Percentiles rank a stretch among this genome's conserved stretches.
phyloP scores from a whole-genome alignment of 2,113 vertebrate genomes.

The Amazona vittata region DNA sequence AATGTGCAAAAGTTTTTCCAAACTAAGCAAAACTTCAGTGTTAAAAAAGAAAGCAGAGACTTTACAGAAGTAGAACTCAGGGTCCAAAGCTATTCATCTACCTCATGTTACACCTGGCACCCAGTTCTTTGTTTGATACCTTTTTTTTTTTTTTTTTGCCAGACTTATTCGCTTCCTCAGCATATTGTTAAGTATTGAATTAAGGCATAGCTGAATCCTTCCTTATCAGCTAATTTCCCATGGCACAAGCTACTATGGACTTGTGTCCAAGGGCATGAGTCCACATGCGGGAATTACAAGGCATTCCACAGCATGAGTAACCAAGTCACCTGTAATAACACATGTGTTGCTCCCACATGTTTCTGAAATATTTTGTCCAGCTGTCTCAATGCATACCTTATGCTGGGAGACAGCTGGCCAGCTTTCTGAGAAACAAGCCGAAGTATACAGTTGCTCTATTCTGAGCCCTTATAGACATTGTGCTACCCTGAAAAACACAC shows the following conservation, averaged over 20 bases:
- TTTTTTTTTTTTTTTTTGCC: not conserved
- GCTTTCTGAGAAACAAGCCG: not conserved
- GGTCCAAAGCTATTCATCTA: not conserved
- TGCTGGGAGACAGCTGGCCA: constrained; percentile 40
- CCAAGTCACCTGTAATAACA: constrained; percentile 65
- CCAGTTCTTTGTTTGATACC: not conserved
- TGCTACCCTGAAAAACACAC: constrained; percentile 44
- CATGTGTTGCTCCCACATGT: constrained; percentile 48
- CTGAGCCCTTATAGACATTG: constrained; percentile 15
- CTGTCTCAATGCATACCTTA: constrained; percentile 60
- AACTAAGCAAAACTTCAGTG: not conserved
- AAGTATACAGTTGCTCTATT: not conserved
- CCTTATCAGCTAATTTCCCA: constrained; percentile 17
- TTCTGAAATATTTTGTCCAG: constrained; percentile 21
- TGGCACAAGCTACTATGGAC: not conserved
- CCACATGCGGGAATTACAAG: constrained; percentile 21
- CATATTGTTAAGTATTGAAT: not conserved
- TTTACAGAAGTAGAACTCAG: not conserved
- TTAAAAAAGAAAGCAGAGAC: not conserved
- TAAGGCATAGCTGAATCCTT: not conserved
- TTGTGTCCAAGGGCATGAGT: not conserved
- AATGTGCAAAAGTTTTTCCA: not conserved
- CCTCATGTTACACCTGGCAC: not conserved
- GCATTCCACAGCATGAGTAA: constrained; percentile 2
- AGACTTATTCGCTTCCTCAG: not conserved